Base-by-base conservation (phyloP, 1,140 invertebrate species). In the Lepidotrigona ventralis region DNA sequence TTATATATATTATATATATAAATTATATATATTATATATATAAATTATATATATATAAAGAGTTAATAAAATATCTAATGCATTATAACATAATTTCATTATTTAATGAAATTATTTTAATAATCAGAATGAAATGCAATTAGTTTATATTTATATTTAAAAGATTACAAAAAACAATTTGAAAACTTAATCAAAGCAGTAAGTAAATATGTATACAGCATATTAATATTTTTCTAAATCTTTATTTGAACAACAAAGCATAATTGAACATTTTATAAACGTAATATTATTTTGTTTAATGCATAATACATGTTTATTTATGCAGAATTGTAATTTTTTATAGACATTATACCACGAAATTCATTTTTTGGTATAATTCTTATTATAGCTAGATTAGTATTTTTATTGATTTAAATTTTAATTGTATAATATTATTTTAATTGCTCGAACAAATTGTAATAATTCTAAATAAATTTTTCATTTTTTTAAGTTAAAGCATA, bases 151-250 rank as follows among this genome's bases (percentile, higher is more conserved):
- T 11, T 54, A 53, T 53, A 71, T 60, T 58, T 23, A 46, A 39
- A 60, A 8, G 6, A 46, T 8, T 14, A 72, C 29, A 29, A 23
- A n/a, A 29, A 39, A 23, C 1, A 17, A 54, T 71, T 60, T 66
- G 46, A 66, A 39, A 19, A 15, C 26, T 8, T 54, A 81, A 23
- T 53, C 74, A 23, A 53, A 9, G 19, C 15, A 2, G 51, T 77
- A n/a, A 33, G 1, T 23, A 68, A 64, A 54, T 21, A 8, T 51
- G 21, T 58, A 75, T 56, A 21, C 15, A 21, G 79, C 39, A 69
- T 29, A 51, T 60, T 82, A 77, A 76, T 82, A 83, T 70, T 83
- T 83, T 82, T 82, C 21, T 77, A 78, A 33, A 51, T 26, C 19
- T 46, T 78, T 58, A n/a, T 83, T 77, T 60, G 19, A 63, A 33